Conservation (phyloP, 2,797 vertebrate species). For the Cuculus canorus region DNA sequence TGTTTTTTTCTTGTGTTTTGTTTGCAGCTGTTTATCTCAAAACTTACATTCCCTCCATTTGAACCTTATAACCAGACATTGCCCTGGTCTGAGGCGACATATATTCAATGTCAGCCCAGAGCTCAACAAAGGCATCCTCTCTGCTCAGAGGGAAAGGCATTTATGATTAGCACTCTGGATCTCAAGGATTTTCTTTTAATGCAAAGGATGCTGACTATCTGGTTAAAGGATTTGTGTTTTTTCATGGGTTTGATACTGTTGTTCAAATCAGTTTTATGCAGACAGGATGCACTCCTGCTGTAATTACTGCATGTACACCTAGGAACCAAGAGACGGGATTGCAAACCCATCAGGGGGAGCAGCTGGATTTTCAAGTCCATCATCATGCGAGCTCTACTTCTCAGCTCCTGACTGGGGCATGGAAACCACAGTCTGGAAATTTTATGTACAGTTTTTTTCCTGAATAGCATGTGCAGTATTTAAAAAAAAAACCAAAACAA, state of each 20-base stretch:
- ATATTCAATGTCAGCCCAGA: neutral
- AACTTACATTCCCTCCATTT: neutral
- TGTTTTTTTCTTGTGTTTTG: neutral
- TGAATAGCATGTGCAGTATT: neutral
- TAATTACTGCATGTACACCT: neutral
- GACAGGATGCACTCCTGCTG: neutral
- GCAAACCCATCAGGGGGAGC: neutral
- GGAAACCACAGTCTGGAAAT: neutral
- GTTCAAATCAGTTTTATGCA: neutral
- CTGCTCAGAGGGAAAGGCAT: neutral
- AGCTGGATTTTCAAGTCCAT: neutral
- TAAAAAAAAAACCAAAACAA: too few relatives aligned
- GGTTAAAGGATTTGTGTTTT: neutral
- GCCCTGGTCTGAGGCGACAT: neutral
- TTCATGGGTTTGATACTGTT: neutral
- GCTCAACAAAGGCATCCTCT: neutral
- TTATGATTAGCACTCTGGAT: neutral
- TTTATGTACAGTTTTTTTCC: neutral
- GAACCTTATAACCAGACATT: slow-evolving; percentile 17
- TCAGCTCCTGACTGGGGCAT: neutral
- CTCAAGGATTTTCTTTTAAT: neutral
- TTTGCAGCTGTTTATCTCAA: slow-evolving; percentile 41
- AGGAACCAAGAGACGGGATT: neutral
- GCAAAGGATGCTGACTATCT: neutral
- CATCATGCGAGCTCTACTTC: neutral